Evolutionary conservation across 2,113 vertebrate genomes (phyloP).

Genomic region (Natator depressus): DNA sequence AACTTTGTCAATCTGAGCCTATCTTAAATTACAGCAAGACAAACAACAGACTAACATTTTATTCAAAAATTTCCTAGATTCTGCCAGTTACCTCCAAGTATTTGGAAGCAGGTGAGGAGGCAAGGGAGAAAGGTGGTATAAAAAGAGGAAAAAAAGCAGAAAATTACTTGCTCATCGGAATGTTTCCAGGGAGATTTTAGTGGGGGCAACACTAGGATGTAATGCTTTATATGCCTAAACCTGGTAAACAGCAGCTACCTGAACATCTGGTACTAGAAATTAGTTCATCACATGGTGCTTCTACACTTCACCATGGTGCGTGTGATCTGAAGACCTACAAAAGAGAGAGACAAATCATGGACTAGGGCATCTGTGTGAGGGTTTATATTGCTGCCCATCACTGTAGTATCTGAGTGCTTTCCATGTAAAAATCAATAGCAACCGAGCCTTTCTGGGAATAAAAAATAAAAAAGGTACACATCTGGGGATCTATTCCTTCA

Average conservation of each 20-base stretch:
- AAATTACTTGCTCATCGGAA: not conserved
- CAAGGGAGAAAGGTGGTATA: not conserved
- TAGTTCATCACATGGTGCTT: not conserved
- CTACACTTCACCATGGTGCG: not conserved
- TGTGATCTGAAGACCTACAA: not conserved
- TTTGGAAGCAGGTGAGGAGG: not conserved
- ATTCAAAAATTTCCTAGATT: not conserved
- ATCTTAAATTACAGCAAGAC: not conserved
- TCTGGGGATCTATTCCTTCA: accelerated
- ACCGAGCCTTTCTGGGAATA: not conserved
- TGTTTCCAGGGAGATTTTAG: not conserved
- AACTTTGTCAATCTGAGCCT: not conserved
- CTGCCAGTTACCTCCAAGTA: not conserved
- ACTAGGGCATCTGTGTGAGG: not conserved
- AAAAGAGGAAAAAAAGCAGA: not conserved
- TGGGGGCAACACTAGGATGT: not conserved
- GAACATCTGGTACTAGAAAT: not conserved
- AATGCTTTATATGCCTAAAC: not conserved
- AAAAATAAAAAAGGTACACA: not conserved
- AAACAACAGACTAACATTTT: not conserved
- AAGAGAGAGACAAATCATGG: not conserved
- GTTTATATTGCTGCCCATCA: not conserved
- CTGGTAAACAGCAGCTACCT: not conserved
- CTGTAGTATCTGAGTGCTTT: not conserved
- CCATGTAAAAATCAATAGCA: not conserved